Evolutionary conservation across 2,888 invertebrate species (phyloP).

Genomic region (Lasioglossum villosulum): DNA sequence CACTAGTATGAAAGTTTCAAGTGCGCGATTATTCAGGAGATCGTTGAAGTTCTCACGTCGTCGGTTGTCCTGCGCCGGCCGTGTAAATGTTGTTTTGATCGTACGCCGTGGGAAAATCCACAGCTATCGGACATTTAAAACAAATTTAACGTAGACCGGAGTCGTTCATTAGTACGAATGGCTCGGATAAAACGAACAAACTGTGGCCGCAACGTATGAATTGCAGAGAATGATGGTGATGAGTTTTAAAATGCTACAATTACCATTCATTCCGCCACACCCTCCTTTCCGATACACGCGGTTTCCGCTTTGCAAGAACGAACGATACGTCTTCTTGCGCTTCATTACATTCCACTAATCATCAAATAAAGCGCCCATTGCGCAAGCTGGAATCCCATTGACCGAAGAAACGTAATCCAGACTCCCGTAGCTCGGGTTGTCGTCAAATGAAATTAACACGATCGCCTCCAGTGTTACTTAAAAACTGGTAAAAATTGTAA

Average conservation of each 20-base stretch:
- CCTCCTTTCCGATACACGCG: slow-evolving; percentile 30
- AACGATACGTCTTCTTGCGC: slow-evolving; percentile 23
- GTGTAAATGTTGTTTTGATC: slow-evolving; percentile 60
- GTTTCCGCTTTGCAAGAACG: slow-evolving; percentile 24
- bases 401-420: slow-evolving; percentile 2
- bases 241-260: slow-evolving; percentile 77
- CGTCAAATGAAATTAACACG: neutral
- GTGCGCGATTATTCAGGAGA: slow-evolving; percentile 23
- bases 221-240: slow-evolving; percentile 72
- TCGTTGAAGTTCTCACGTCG: slow-evolving; percentile 46
- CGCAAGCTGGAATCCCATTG: neutral
- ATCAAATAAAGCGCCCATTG: neutral
- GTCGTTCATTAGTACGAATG: slow-evolving; percentile 66
- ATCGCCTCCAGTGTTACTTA: neutral
- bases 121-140: slow-evolving; percentile 71
- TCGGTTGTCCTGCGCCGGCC: slow-evolving; percentile 17
- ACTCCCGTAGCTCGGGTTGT: neutral
- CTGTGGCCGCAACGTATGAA: slow-evolving; percentile 61
- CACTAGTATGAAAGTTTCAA: slow-evolving; percentile 25
- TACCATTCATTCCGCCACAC: slow-evolving; percentile 61
- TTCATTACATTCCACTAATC: slow-evolving; percentile 44
- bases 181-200: slow-evolving; percentile 60
- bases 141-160: slow-evolving; percentile 62
- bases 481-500: neutral
- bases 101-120: slow-evolving; percentile 37